phyloP scores from a whole-genome alignment of 2,797 vertebrate genomes.

The Lerista edwardsae region DNA sequence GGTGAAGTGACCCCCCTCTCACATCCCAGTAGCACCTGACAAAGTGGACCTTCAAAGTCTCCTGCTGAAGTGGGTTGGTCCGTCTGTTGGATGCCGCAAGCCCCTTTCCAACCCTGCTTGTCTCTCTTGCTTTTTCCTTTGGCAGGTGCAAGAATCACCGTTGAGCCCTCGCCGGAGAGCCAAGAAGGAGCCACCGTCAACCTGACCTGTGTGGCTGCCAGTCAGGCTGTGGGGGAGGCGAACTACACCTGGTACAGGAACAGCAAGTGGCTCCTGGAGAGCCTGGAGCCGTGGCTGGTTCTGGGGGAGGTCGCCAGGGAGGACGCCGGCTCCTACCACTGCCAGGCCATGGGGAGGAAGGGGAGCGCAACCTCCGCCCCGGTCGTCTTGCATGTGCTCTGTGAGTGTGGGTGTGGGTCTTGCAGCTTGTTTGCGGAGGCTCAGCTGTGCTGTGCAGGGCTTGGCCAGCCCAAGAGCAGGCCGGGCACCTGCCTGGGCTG shows the following conservation, averaged over 20 bases:
- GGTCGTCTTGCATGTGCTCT: slow-evolving; percentile 67
- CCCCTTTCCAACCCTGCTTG: not conserved
- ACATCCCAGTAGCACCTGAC: no score
- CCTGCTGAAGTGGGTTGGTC: no score
- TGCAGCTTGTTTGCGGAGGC: no score
- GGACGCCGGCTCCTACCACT: slow-evolving; percentile 73
- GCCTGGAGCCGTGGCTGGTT: not conserved
- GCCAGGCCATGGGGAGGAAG: slow-evolving; percentile 45
- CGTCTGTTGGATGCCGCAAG: no score
- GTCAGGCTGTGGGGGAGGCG: slow-evolving; percentile 8
- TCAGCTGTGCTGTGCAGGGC: not conserved
- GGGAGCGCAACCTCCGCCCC: slow-evolving; percentile 54
- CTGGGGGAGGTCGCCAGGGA: slow-evolving; percentile 43
- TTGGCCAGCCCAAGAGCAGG: not conserved
- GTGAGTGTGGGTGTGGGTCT: slow-evolving; percentile 64
- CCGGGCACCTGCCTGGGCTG: not conserved
- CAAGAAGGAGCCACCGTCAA: slow-evolving; percentile 64
- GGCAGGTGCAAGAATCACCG: slow-evolving; percentile 60
- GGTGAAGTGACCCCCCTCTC: no score
- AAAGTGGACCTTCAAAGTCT: no score
- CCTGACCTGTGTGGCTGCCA: slow-evolving; percentile 66
- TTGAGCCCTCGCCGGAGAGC: slow-evolving; percentile 68
- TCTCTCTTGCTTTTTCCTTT: not conserved
- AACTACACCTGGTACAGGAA: slow-evolving; percentile 77
- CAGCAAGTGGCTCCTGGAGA: slow-evolving; percentile 45